Evolutionary conservation across 2,888 invertebrate genomes (phyloP).

Genomic region (Polydrusus pterygomalis): DNA sequence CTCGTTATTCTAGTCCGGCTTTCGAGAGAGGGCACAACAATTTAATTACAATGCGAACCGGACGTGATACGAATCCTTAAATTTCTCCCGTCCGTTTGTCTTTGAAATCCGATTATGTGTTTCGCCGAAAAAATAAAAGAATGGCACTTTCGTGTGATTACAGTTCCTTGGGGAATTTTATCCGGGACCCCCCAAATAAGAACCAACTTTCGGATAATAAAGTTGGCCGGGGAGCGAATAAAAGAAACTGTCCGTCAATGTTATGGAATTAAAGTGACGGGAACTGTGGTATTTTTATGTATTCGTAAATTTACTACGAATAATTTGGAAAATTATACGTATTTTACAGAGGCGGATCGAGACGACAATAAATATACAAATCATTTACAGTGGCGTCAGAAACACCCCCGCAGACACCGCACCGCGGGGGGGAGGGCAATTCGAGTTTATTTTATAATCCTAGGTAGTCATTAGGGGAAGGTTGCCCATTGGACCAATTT

Average conservation of each 20-base stretch:
- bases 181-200: not conserved
- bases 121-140: slow-evolving; percentile 30
- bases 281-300: no score
- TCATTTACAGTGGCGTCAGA: no score
- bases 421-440: no score
- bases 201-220: slow-evolving; percentile 10
- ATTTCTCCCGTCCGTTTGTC: slow-evolving; percentile 41
- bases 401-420: no score
- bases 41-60: slow-evolving; percentile 58
- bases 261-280: not conserved
- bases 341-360: no score
- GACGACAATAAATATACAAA: no score
- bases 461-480: no score
- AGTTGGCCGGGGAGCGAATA: not conserved
- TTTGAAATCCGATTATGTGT: slow-evolving; percentile 44
- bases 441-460: no score
- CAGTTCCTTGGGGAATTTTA: slow-evolving; percentile 16
- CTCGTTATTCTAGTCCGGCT: slow-evolving; percentile 54
- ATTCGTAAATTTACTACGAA: not conserved
- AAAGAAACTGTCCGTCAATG: slow-evolving; percentile 2
- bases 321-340: no score
- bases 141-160: slow-evolving; percentile 40
- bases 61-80: slow-evolving; percentile 51
- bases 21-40: slow-evolving; percentile 55
- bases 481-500: no score